phyloP scores from a whole-genome alignment of 2,888 invertebrate genomes.

The Hirtodrosophila duncani region DNA sequence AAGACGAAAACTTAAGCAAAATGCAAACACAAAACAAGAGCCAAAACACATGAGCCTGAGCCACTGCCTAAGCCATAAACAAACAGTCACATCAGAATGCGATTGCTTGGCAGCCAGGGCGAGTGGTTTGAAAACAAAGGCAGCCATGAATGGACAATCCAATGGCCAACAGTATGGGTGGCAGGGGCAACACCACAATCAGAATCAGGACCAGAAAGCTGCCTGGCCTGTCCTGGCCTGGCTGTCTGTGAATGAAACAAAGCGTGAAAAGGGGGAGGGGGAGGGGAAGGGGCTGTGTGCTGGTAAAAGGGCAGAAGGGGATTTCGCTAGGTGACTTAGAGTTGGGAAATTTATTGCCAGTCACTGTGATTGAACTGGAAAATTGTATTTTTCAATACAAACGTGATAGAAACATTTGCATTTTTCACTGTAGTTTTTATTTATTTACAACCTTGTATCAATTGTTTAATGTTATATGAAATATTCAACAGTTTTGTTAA shows the following conservation, averaged over 20 bases:
- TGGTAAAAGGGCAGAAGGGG: too few relatives aligned
- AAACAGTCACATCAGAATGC: slow-evolving; percentile 36
- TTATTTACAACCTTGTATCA: background rate
- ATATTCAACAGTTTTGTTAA: background rate
- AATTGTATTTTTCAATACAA: background rate
- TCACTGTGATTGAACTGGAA: slow-evolving; percentile 18
- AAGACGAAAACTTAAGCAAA: too few relatives aligned
- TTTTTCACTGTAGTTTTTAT: background rate
- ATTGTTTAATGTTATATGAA: background rate
- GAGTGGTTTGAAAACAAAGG: slow-evolving; percentile 6
- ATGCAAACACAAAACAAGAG: slow-evolving; percentile 47
- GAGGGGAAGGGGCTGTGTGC: too few relatives aligned
- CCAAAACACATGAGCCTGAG: slow-evolving; percentile 60
- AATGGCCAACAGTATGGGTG: background rate
- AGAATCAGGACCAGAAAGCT: too few relatives aligned
- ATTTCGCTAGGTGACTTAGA: too few relatives aligned
- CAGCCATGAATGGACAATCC: slow-evolving; percentile 41
- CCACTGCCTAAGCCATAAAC: slow-evolving; percentile 61
- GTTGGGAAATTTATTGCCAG: too few relatives aligned
- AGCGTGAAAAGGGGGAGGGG: too few relatives aligned
- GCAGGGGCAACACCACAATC: too few relatives aligned
- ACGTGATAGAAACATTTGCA: background rate
- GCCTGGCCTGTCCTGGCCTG: slow-evolving; percentile 1
- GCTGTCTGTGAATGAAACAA: slow-evolving; percentile 35
- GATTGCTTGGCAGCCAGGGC: too few relatives aligned